Base-by-base conservation (phyloP, 37 sponge, comb jelly and placozoan species). In the Beroe ovata region DNA sequence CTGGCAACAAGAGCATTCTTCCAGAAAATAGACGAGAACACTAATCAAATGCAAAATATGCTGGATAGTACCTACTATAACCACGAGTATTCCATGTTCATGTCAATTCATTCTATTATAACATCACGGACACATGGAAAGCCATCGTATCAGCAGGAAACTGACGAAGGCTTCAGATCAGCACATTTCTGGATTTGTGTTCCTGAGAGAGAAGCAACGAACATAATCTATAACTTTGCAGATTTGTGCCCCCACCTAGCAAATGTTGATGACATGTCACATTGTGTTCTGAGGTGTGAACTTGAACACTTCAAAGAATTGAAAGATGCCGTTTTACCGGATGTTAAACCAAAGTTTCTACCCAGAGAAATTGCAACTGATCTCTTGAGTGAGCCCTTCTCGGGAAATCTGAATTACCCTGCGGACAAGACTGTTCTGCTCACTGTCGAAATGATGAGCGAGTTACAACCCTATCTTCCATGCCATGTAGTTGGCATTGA, bases 21-120 rank as follows among this genome's bases (percentile, higher is more conserved):
- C 33, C n/a, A 77, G 4, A 71, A 77, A 77, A 77, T 77, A 36
- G 84, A 77, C 38, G 84, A 77, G 23, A 77, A 77, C 47, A 77
- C 84, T 3, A 77, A 42, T 42, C 84, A 77, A 3, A 77, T 77
- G 84, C 84, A 77, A 23, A 77, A 19, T 77, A 19, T 77, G 26
- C 18, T 77, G 84, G 54, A 77, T 1, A 77, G 41, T 77, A 35
- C 84, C 4, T 21, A 77, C 38, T 47, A 47, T 47, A 77, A 42
- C 18, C 54, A 77, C 28, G 84, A 42, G 47, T 37, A 42, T 29
- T 42, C 42, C 8, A 42, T 77, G 26, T 77, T 77, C 21, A 8
- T 77, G 1, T 77, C 84, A 33, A 33, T 77, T 26, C 84, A 77
- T 19, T 42, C 84, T 8, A 77, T 77, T 14, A 36, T 33, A 19